These are phyloP conservation scores for Bombyx huttoni DNA, from an alignment of 2,888 invertebrate genomes.

Conservation along the genomic window DNA sequence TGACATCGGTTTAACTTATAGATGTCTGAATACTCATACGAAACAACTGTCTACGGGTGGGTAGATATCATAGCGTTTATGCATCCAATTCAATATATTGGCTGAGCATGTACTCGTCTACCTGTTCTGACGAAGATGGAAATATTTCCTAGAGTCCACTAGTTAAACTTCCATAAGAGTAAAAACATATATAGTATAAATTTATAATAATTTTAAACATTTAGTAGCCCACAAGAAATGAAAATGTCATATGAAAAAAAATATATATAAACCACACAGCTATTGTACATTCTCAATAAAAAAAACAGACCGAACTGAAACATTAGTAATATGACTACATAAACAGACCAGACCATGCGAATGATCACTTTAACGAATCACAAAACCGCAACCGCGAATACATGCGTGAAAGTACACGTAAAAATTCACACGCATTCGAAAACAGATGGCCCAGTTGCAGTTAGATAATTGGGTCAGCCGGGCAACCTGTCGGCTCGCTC, in stretches of 20 bases:
- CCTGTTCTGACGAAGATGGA: too few species aligned
- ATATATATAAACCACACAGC: background rate
- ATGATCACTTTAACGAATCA: conserved; percentile 2
- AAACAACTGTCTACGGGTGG: too few species aligned
- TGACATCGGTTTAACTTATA: too few species aligned
- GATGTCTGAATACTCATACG: too few species aligned
- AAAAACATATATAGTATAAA: too few species aligned
- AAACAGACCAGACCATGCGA: background rate
- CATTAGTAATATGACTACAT: background rate
- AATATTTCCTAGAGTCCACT: too few species aligned
- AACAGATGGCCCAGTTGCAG: conserved; percentile 51
- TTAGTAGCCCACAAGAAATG: too few species aligned
- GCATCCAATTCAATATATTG: too few species aligned
- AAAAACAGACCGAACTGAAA: background rate
- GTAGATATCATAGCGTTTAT: too few species aligned
- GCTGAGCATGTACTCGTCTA: too few species aligned
- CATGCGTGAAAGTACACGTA: conserved; percentile 39
- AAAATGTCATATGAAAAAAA: background rate
- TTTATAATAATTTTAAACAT: too few species aligned
- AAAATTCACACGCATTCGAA: conserved; percentile 56
- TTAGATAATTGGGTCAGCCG: conserved; percentile 65
- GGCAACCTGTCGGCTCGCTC: conserved; percentile 60
- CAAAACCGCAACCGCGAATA: conserved; percentile 10
- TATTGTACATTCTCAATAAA: background rate
- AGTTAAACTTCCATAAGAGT: too few species aligned